phyloP scores from a whole-genome alignment of 1,140 invertebrate genomes.

The Megalopta genalis region DNA sequence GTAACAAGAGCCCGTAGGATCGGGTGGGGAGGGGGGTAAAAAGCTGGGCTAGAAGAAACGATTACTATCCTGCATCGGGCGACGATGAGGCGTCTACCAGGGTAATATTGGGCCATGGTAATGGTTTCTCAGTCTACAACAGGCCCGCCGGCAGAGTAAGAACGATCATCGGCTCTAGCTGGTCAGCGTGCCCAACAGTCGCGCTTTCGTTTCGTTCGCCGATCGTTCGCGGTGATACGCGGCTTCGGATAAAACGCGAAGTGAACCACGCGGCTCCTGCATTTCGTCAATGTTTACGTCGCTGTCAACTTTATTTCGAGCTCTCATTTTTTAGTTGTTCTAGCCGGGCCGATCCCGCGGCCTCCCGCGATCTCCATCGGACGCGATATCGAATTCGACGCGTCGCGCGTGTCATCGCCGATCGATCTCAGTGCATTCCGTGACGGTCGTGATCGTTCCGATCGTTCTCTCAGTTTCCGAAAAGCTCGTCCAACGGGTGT shows the following conservation, averaged over 20 bases:
- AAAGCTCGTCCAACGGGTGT: no score
- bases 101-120: slow-evolving; percentile 28
- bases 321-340: no score
- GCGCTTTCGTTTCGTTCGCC: slow-evolving; percentile 1
- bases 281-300: background rate
- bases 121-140: slow-evolving; percentile 67
- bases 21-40: background rate
- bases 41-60: background rate
- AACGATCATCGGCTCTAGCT: slow-evolving; percentile 11
- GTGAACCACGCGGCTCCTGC: no score
- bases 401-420: no score
- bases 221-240: background rate
- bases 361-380: no score
- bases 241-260: background rate
- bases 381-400: no score
- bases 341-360: no score
- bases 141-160: slow-evolving; percentile 57
- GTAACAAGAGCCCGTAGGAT: no score
- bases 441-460: no score
- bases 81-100: slow-evolving; percentile 25
- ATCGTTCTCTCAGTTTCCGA: no score
- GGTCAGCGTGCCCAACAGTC: background rate
- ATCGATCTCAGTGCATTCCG: no score
- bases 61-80: slow-evolving; percentile 8
- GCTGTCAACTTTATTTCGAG: no score